Base-by-base conservation (phyloP, 2,113 vertebrate genomes). In the Hippocampus zosterae region DNA sequence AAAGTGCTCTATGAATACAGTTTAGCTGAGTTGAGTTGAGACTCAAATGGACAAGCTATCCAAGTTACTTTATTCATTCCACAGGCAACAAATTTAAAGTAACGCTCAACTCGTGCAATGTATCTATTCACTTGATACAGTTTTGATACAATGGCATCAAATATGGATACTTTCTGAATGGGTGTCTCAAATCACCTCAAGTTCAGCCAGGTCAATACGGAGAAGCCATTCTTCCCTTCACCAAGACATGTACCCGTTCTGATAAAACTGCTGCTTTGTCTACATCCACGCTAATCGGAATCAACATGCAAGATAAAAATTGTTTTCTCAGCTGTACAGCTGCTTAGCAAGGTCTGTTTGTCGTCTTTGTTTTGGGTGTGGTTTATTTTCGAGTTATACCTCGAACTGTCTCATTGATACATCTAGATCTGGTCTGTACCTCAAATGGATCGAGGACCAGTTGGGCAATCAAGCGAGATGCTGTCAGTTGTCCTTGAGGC, bases 401-500 rank as follows among this genome's bases (percentile, higher is more conserved):
- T 57, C 53, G 2, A 57, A 57, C 55, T 57, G 23, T 57, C 55
- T 57, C 55, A 57, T 69, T 23, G 62, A 25, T 15, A 2, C 44
- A 61, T 57, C 25, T 68, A 78, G 29, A 53, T 76, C 53, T 56
- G 53, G 21, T 53, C 46, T 63, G 12, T 76, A 65, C 55, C 41
- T 74, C 44, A 56, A 57, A 50, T 70, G 23, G 44, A 55, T 74
- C 68, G 50, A 13, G 13, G 72, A 77, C 41, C 72, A 77, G 75
- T 60, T 56, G 67, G 76, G 72, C 68, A 65, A 81, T 75, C 57
- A 15, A 87, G 81, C 44, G 63, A 69, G 72, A 82, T 48, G 19
- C 64, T 23, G 71, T 78, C 70, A 76, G 48, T 55, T 29, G 27
- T 25, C 71, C 18, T 74, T 63, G 3, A 62, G 37, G 55, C 25